Base-by-base conservation (phyloP, 64 coral and sea anemone species). In the Dendronephthya gigantea region DNA sequence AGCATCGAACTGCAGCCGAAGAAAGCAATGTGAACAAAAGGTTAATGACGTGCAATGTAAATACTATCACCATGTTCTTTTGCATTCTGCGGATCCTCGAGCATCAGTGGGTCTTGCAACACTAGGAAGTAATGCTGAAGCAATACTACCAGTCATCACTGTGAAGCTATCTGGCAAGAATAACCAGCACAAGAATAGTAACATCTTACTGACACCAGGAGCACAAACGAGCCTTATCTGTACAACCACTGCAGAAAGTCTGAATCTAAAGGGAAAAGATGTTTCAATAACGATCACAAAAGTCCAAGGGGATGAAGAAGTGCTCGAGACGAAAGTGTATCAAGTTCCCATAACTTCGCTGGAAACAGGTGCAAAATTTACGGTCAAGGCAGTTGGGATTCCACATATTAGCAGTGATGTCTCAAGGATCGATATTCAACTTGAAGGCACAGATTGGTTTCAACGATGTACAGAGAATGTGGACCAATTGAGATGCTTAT, bases 401-500 rank as follows among this genome's bases (percentile, higher is more conserved):
- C 66, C 66, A 70, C 17, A 31, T 25, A 70, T 70, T 31, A 70
- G 66, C 66, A n/a, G 7, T 70, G 30, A 70, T n/a, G n/a, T 70
- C 7, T 22, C 17, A 70, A 7, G 9, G 27, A 70, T 70, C 8
- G 30, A 70, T 70, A 70, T 11, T n/a, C 8, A 8, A 32, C 8
- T n/a, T 7, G 9, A 25, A n/a, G 9, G 17, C 12, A 70, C 7
- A 8, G 19, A 14, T 32, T 81, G 35, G 86, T 65, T 76, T 25
- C 31, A 43, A 38, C 38, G 74, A 29, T 87, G 19, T 40, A 56
- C 85, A 50, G 22, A 15, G 65, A 56, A 39, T 38, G 66, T 65
- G 85, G 85, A 38, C 68, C 62, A 41, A 87, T 87, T 47, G 86
- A 87, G 45, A 70, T 88, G 39, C 69, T 88, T 1, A 88, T 50